phyloP scores from a whole-genome alignment of 2,888 invertebrate species.

The Chrysomela aeneicollis region DNA sequence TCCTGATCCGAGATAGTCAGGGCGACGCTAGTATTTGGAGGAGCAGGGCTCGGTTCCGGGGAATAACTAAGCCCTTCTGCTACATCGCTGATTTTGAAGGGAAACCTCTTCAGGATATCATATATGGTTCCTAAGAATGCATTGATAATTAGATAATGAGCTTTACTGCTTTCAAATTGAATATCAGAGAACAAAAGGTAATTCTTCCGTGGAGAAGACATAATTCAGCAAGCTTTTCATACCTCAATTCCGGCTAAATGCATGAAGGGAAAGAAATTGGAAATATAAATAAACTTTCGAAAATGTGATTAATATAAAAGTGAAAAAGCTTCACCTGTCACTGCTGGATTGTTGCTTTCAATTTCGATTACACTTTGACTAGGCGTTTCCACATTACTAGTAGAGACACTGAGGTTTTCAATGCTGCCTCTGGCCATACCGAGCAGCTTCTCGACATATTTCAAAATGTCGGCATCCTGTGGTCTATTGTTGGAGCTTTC shows the following conservation, averaged over 20 bases:
- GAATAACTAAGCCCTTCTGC: conserved; percentile 44
- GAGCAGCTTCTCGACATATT: conserved; percentile 63
- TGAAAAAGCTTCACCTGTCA: no score
- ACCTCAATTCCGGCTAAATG: no score
- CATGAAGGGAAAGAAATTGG: no score
- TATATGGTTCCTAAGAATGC: neutral
- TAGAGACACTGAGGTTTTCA: conserved; percentile 61
- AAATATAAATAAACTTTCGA: no score
- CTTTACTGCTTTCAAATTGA: no score
- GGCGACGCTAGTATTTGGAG: conserved; percentile 31
- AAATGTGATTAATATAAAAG: no score
- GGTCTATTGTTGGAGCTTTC: neutral
- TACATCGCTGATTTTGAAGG: conserved; percentile 40
- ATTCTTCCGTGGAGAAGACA: no score
- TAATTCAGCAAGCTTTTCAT: no score
- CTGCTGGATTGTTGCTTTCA: conserved; percentile 54
- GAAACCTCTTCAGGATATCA: conserved; percentile 11
- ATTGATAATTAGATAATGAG: no score
- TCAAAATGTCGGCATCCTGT: conserved; percentile 57
- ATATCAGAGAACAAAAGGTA: no score
- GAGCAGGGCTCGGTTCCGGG: conserved; percentile 31
- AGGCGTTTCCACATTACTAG: conserved; percentile 63
- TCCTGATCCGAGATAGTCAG: conserved; percentile 3
- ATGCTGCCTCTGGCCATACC: conserved; percentile 64
- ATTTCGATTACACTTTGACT: conserved; percentile 62